Evolutionary conservation across 1,140 invertebrate species (phyloP).

Genomic region (Drosophila repleta): DNA sequence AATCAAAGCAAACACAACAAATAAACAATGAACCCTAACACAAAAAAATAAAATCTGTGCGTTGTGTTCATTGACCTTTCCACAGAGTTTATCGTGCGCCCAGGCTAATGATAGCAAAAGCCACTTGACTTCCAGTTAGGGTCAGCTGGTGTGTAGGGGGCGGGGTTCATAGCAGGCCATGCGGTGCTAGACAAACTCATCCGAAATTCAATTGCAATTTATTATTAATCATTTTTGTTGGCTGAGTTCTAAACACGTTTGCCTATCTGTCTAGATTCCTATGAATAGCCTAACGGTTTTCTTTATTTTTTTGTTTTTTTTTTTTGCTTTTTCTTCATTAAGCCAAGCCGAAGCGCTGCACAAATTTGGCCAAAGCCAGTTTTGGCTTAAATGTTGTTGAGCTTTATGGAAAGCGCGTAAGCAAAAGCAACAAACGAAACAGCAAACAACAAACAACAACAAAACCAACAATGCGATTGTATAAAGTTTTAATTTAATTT

Average conservation of each 20-base stretch:
- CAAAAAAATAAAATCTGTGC: conserved; percentile 27
- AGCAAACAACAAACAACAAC: no score
- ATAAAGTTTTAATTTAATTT: conserved; percentile 64
- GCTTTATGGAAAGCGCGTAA: conserved; percentile 57
- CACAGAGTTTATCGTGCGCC: conserved; percentile 35
- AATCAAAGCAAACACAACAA: conserved; percentile 55
- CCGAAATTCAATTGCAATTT: conserved; percentile 13
- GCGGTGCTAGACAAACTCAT: not conserved
- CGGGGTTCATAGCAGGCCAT: no score
- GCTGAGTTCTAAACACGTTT: conserved; percentile 33
- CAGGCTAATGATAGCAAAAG: conserved; percentile 48
- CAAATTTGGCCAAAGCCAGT: conserved; percentile 65
- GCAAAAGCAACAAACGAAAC: conserved; percentile 22
- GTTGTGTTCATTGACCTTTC: conserved; percentile 63
- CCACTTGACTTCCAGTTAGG: conserved; percentile 22
- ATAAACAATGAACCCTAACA: conserved; percentile 70
- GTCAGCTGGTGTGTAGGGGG: not conserved
- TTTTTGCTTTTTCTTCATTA: no score
- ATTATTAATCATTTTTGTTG: conserved; percentile 21
- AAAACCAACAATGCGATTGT: conserved; percentile 25
- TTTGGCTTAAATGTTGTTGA: conserved; percentile 21
- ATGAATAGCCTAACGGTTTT: conserved; percentile 47
- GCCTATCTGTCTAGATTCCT: conserved; percentile 19
- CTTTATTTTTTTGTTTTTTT: conserved; percentile 11
- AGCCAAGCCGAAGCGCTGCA: conserved; percentile 37